phyloP scores from a whole-genome alignment of 2,113 vertebrate species.

The Chloebia gouldiae region DNA sequence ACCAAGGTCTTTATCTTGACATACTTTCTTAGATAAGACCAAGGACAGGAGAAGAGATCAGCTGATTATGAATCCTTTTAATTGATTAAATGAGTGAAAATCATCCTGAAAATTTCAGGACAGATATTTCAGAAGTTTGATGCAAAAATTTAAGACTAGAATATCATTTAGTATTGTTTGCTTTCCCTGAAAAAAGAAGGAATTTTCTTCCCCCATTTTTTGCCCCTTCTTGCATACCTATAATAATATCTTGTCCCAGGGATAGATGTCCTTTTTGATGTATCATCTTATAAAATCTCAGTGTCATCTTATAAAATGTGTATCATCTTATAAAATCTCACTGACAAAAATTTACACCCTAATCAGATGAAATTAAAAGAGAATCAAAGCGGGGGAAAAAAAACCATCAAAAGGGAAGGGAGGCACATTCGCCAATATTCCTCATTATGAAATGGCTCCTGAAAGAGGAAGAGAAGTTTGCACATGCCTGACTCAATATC shows the following conservation, averaged over 20 bases:
- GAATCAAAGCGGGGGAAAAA: rapidly evolving
- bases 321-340: not conserved
- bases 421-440: not conserved
- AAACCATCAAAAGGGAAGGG: not conserved
- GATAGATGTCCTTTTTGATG: not conserved
- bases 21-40: not conserved
- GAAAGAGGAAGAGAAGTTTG: not conserved
- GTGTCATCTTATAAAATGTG: too few relatives aligned
- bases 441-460: not conserved
- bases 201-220: not conserved
- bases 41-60: not conserved
- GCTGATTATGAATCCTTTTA: not conserved
- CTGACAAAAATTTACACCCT: not conserved
- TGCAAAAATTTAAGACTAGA: not conserved
- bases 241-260: not conserved
- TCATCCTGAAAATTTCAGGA: not conserved
- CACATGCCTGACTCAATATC: not conserved
- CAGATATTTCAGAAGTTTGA: not conserved
- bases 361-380: not conserved
- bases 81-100: not conserved
- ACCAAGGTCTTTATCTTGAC: not conserved
- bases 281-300: not conserved
- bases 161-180: not conserved
- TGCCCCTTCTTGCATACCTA: not conserved
- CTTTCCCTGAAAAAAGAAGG: not conserved